Conservation (phyloP, 2,113 vertebrate genomes). For the Cochlearius cochlearius region DNA sequence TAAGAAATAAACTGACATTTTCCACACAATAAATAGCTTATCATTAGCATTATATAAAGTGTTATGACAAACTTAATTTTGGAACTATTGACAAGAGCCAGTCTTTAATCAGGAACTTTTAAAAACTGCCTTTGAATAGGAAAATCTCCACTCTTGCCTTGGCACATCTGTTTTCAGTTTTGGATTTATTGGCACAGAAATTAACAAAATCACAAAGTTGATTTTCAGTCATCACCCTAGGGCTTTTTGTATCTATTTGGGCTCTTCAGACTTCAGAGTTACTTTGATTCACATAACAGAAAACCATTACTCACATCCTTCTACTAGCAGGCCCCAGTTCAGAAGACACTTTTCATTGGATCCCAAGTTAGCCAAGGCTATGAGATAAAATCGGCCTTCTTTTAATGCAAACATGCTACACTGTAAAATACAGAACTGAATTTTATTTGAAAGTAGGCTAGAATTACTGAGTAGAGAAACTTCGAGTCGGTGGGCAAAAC, state of each 20-base stretch:
- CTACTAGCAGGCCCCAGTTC: background rate
- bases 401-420: background rate
- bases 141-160: background rate
- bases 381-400: background rate
- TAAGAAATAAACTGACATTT: constrained; percentile 31
- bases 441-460: background rate
- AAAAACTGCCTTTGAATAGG: background rate
- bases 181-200: background rate
- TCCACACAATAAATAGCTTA: constrained; percentile 43
- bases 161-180: background rate
- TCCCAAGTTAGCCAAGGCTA: background rate
- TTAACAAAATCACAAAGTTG: background rate
- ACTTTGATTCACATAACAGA: background rate
- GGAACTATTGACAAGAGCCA: constrained; percentile 21
- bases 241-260: background rate
- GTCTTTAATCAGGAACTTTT: constrained; percentile 25
- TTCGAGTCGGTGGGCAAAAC: background rate
- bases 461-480: background rate
- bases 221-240: background rate
- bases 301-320: background rate
- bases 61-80: constrained; percentile 37
- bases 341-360: background rate
- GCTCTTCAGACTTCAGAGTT: background rate
- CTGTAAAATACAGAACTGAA: background rate
- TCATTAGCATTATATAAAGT: constrained; percentile 33